Conservation (phyloP, 2,113 vertebrate genomes). For the Paracyprichromis sp. region DNA sequence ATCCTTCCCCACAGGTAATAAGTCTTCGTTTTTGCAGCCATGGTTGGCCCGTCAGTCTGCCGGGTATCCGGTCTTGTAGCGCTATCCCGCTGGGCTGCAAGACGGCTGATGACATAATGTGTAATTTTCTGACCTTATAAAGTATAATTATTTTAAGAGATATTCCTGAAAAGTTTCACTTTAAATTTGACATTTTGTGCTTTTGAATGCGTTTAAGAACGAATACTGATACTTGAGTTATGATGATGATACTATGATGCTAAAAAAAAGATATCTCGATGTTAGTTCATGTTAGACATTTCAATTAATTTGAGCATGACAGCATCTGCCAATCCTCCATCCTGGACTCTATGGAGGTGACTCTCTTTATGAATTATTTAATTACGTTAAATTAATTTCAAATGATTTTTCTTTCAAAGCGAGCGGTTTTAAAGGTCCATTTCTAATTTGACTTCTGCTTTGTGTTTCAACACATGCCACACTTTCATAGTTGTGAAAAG, state of each 20-base stretch:
- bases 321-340: background rate
- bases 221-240: background rate
- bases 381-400: background rate
- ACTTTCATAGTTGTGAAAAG: background rate
- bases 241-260: background rate
- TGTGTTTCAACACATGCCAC: background rate
- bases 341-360: background rate
- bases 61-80: background rate
- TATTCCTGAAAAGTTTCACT: background rate
- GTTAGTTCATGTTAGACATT: background rate
- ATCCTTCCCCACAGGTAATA: conserved; percentile 34
- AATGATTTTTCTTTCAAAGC: background rate
- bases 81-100: background rate
- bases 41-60: background rate
- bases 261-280: background rate
- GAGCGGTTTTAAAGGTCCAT: background rate
- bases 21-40: conserved; percentile 52
- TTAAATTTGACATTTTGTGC: background rate
- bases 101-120: conserved; percentile 3
- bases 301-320: background rate
- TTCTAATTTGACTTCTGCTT: background rate
- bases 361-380: background rate
- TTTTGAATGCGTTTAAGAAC: background rate
- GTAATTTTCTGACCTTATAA: background rate
- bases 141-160: background rate